These are phyloP conservation scores for Latrodectus elegans DNA, from an alignment of 2,888 invertebrate genomes.

Conservation along the genomic window DNA sequence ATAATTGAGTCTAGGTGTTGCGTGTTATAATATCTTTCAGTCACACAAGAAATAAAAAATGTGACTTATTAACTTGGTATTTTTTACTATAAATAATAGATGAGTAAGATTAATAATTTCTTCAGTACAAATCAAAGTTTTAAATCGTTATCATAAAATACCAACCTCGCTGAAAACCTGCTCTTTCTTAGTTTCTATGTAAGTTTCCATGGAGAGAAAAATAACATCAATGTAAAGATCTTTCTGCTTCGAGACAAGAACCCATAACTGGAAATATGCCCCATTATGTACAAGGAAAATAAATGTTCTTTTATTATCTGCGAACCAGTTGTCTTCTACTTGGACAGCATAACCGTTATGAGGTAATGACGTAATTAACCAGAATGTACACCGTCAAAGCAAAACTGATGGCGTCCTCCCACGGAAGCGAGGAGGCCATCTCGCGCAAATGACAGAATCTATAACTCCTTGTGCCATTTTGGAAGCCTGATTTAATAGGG, in stretches of 20 bases:
- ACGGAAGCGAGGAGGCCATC: conserved; percentile 41
- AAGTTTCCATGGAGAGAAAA: conserved; percentile 2
- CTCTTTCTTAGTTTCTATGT: too few species aligned
- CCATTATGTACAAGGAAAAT: conserved; percentile 42
- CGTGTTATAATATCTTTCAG: too few species aligned
- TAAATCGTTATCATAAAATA: too few species aligned
- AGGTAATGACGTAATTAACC: conserved; percentile 57
- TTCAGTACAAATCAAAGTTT: too few species aligned
- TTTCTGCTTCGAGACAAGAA: background rate
- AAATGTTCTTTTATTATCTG: conserved; percentile 50
- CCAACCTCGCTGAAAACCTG: too few species aligned
- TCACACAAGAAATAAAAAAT: too few species aligned
- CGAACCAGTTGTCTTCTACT: conserved; percentile 24
- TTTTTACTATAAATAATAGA: too few species aligned
- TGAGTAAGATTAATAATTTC: too few species aligned
- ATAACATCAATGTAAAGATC: background rate
- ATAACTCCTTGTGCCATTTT: conserved; percentile 33
- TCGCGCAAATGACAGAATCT: conserved; percentile 49
- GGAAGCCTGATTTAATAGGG: conserved; percentile 16
- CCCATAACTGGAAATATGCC: background rate
- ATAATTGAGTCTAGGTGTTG: too few species aligned
- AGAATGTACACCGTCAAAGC: conserved; percentile 49
- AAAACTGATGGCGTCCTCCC: conserved; percentile 58
- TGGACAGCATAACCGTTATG: conserved; percentile 47
- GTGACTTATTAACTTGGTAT: too few species aligned